These are phyloP conservation scores for Neuroterus valhalla DNA, from an alignment of 1,140 invertebrate species.

Conservation along the genomic window DNA sequence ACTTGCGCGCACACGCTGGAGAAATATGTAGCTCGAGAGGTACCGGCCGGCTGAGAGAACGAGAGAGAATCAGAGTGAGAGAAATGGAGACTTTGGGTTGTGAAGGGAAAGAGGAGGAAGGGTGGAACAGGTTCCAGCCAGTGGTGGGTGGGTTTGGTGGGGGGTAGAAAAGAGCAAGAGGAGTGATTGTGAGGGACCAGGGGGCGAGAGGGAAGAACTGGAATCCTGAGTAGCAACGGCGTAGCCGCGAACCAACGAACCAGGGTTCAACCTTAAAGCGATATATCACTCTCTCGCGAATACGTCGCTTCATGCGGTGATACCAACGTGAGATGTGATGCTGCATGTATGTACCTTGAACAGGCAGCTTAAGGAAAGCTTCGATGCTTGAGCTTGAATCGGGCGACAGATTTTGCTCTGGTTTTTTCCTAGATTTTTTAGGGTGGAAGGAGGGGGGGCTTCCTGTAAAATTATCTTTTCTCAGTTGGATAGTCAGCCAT, in stretches of 20 bases:
- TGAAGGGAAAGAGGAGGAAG: constrained; percentile 53
- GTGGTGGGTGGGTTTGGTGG: constrained; percentile 63
- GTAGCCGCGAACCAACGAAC: constrained; percentile 71
- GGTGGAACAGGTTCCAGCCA: constrained; percentile 67
- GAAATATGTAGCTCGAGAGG: constrained; percentile 47
- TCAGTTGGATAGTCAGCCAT: too few relatives aligned
- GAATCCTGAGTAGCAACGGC: constrained; percentile 75
- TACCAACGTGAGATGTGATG: constrained; percentile 44
- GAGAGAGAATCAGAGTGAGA: constrained; percentile 74
- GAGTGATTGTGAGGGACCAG: constrained; percentile 32
- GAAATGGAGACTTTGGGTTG: constrained; percentile 56
- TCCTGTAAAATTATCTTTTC: too few relatives aligned
- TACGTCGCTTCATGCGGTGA: constrained; percentile 42
- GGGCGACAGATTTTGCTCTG: too few relatives aligned
- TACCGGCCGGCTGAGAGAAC: constrained; percentile 63
- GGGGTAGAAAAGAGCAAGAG: constrained; percentile 48
- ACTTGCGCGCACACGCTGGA: constrained; percentile 46
- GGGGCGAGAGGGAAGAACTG: constrained; percentile 65
- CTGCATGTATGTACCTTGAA: neutral
- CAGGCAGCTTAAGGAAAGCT: neutral
- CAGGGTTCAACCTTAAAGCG: constrained; percentile 72
- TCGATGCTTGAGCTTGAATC: too few relatives aligned
- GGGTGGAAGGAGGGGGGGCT: too few relatives aligned
- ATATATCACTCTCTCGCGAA: constrained; percentile 68
- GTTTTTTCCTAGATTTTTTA: too few relatives aligned